Conservation (phyloP, 2,888 invertebrate species). For the Gasteruption jaculator region DNA sequence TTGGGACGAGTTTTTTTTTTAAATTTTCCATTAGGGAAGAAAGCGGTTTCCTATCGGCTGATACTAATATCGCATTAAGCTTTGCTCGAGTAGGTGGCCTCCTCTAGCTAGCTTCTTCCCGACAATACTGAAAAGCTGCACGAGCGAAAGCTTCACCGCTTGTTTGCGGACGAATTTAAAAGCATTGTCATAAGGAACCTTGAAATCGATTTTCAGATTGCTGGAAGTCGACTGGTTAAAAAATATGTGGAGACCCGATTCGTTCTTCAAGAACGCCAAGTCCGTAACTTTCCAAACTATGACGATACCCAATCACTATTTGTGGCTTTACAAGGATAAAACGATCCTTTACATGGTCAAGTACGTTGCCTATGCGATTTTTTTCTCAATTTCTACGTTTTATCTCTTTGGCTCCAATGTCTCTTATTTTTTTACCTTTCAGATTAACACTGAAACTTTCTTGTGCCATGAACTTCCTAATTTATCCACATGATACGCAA, state of each 20-base stretch:
- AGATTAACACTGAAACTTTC: conserved; percentile 79
- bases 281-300: conserved; percentile 91
- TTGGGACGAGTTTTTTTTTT: too few species aligned
- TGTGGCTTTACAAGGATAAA: conserved; percentile 85
- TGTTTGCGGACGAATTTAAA: too few species aligned
- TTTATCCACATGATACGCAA: conserved; percentile 92
- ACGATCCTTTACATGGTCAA: conserved; percentile 85
- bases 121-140: too few species aligned
- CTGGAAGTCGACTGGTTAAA: conserved; percentile 88
- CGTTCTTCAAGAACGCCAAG: conserved; percentile 91
- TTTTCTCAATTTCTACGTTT: not conserved
- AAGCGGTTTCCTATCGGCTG: too few species aligned
- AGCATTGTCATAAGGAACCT: too few species aligned
- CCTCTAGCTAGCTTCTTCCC: too few species aligned
- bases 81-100: too few species aligned
- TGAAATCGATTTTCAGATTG: conserved; percentile 54
- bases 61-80: too few species aligned
- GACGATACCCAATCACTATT: conserved; percentile 92
- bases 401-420: not conserved
- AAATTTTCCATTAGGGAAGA: too few species aligned
- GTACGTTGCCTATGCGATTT: conserved; percentile 49
- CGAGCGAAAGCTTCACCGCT: too few species aligned
- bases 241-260: conserved; percentile 91
- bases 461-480: conserved; percentile 92
- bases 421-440: conserved; percentile 15